Conservation (phyloP, 2,113 vertebrate species). For the Agapornis roseicollis region DNA sequence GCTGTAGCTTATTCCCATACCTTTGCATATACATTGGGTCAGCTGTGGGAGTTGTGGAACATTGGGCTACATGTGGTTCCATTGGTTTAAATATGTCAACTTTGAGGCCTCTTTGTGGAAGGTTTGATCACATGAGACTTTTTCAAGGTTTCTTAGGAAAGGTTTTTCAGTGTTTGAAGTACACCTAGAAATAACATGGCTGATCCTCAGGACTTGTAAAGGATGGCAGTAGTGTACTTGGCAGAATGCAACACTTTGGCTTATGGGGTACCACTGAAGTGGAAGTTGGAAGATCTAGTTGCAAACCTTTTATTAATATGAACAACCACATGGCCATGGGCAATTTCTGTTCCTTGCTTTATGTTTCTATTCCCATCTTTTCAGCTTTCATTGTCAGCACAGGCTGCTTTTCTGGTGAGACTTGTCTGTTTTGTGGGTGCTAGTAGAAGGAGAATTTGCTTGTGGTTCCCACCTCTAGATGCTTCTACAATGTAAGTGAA, state of each 20-base stretch:
- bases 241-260: neutral
- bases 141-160: neutral
- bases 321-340: rapidly evolving
- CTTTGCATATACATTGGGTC: neutral
- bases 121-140: neutral
- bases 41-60: neutral
- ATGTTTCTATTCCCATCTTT: neutral
- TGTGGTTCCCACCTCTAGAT: neutral
- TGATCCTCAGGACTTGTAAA: neutral
- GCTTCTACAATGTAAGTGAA: neutral
- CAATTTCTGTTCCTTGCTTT: neutral
- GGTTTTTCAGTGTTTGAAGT: neutral
- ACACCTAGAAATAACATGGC: neutral
- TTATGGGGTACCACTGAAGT: neutral
- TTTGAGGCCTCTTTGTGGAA: neutral
- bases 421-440: neutral
- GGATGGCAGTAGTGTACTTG: neutral
- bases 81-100: neutral
- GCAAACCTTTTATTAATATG: neutral
- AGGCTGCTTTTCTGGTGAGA: neutral
- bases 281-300: neutral
- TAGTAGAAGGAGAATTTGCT: neutral
- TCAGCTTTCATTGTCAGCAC: neutral
- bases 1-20: neutral
- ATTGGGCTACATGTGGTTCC: rapidly evolving